Evolutionary conservation across 2,797 vertebrate species (phyloP), one percentile per base, ranked within the genome.

Genomic region (Adrianichthys oophorus): DNA sequence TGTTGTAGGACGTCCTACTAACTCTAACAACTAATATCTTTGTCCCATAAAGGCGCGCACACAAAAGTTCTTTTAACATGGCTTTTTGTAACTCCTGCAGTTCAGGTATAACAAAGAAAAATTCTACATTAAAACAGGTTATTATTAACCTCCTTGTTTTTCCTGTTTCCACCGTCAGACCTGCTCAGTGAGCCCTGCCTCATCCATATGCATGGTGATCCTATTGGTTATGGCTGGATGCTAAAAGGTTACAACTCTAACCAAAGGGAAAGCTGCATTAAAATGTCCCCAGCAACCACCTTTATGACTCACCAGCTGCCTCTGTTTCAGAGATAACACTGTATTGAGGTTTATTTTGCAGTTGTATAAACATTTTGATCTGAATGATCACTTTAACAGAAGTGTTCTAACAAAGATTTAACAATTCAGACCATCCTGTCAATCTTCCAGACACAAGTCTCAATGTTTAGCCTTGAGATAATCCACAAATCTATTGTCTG

Each of bases 401-500:
- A 37, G 21, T 21, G 19, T 21, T 21, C 52, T 47, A 37, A 16
- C 16, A 15, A 15, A 48, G 16, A 23, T 43, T 29, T 18, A 50
- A 48, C 47, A 71, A 45, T 65, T 23, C 48, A 42, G 48, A 19
- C 52, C 45, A 52, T 23, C 26, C 43, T 66, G 52, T 32, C 63
- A 55, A 70, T 52, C 60, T 49, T 62, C 66, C 17, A 10, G 47
- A 59, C 74, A 83, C 82, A 79, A 82, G 80, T 80, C 78, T 59
- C 46, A 56, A 59, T 63, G 59, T 70, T 82, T 70, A 75, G 47
- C 17, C 48, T 50, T 42, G 46, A 45, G 56, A 78, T 85, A 86
- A 86, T 85, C 74, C 74, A 70, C 4, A 57, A 46, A 13, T 15
- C 62, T 62, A 79, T 81, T 87, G 78, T 82, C 59, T 76, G 44